Evolutionary conservation across 2,888 invertebrate species (phyloP).

Genomic region (Nasonovia ribisnigri): DNA sequence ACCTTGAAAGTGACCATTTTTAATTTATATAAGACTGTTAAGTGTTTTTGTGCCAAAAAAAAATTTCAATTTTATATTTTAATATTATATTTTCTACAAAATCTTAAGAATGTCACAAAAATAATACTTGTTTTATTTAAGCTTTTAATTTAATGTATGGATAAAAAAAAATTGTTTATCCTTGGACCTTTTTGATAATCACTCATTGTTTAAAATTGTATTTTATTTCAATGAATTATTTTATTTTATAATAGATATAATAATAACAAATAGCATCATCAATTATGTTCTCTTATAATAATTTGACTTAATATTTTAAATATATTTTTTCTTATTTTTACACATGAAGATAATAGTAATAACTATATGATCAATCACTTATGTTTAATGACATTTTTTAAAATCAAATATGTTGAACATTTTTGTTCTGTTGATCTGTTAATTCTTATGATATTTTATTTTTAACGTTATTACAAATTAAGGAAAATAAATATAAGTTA

Average conservation of each 20-base stretch:
- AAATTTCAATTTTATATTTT: background rate
- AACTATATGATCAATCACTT: constrained; percentile 17
- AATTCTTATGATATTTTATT: constrained; percentile 58
- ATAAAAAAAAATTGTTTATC: background rate
- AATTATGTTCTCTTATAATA: constrained; percentile 3
- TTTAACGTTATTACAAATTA: constrained; percentile 49
- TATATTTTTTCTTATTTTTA: constrained; percentile 14
- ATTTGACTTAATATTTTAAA: background rate
- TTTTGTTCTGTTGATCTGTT: constrained; percentile 44
- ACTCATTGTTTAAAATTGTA: background rate
- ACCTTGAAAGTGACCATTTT: constrained; percentile 8
- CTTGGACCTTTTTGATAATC: constrained; percentile 26
- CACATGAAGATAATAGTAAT: constrained; percentile 15
- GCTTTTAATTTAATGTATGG: background rate
- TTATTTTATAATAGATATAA: background rate
- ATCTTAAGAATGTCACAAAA: background rate
- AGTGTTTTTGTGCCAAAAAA: constrained; percentile 46
- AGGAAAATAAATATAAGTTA: constrained; percentile 60
- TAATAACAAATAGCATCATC: background rate
- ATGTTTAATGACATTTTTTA: constrained; percentile 19
- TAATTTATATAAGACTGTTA: constrained; percentile 25
- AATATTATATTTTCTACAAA: background rate
- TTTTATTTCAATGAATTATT: constrained; percentile 29
- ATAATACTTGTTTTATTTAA: background rate
- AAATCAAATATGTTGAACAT: constrained; percentile 22